Base-by-base conservation (phyloP, 2,888 invertebrate genomes). In the Ormyrus thymus region DNA sequence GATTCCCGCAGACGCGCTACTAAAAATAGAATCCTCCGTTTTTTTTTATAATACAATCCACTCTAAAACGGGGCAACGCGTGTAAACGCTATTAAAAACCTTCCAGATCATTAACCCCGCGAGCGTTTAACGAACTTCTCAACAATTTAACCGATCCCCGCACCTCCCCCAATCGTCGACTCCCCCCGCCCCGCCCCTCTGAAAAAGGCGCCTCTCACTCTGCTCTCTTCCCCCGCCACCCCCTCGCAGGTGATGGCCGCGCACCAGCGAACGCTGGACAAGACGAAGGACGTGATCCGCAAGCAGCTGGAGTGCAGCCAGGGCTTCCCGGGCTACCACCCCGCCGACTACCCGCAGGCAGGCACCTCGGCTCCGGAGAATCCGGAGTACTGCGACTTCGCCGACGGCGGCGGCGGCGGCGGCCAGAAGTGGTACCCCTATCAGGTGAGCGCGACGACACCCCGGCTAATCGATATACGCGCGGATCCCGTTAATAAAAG, bases 381-480 rank as follows among this genome's bases (percentile, higher is more conserved):
- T 29, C 3, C 29, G 29, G 29, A 29, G 29, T 29, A 29, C 29
- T 29, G 29, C 29, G 29, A 29, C 29, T 29, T 29, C 64, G 65
- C 62, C 11, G n/a, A 0, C 62, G 79, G 76, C 46, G 45, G n/a
- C 66, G 55, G 55, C 68, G 55, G 55, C 74, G 90, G 89, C 10
- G 86, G 86, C 5, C 90, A 89, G 81, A 90, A 90, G 78, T 90
- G 90, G 90, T 89, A 89, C 82, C 89, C 89, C 82, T 90, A 90
- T 87, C 90, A 90, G 84, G 89, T 90, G 84, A 82, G 29, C 50
- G 51, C 10, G 29, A 15, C n/a, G 29, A 48, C 61, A 43, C 59
- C 50, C 68, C 9, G 48, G 29, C 55, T 69, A 55, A 69, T 70
- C 74, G 74, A 74, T 74, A 59, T n/a, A 4, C 13, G 11, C n/a